phyloP scores from a whole-genome alignment of 1,140 invertebrate species.

The Heterodera schachtii region DNA sequence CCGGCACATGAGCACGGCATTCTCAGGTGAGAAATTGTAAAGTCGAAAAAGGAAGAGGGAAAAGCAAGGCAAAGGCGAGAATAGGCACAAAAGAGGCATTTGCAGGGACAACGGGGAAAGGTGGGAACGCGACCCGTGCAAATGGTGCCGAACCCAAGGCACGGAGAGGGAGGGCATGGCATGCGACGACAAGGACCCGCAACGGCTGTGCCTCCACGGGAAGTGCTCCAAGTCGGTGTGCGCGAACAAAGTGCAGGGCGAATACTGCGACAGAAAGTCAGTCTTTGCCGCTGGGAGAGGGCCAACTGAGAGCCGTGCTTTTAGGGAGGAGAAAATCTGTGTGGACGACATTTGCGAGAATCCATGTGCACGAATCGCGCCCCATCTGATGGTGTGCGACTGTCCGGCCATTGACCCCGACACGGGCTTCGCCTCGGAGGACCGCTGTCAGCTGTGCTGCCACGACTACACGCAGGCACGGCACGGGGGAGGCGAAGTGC shows the following conservation, averaged over 20 bases:
- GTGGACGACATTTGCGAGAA: conserved; percentile 65
- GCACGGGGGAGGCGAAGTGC: too few relatives aligned
- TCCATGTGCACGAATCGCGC: conserved; percentile 59
- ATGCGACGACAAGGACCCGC: conserved; percentile 62
- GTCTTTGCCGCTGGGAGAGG: conserved; percentile 19
- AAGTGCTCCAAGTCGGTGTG: conserved; percentile 66
- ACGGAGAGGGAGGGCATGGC: conserved; percentile 61
- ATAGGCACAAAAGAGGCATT: neutral
- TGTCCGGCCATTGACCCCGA: conserved; percentile 63
- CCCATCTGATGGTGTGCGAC: conserved; percentile 65
- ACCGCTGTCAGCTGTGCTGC: conserved; percentile 63
- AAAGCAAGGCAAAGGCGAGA: neutral
- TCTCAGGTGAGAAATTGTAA: conserved; percentile 46
- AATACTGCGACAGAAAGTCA: conserved; percentile 64
- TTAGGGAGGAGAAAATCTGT: conserved; percentile 63
- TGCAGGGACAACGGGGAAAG: conserved; percentile 61
- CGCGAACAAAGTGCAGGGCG: conserved; percentile 59
- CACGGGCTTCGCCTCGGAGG: conserved; percentile 64
- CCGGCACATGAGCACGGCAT: conserved; percentile 63
- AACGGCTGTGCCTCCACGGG: conserved; percentile 62
- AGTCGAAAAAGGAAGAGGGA: neutral
- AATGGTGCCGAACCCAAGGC: conserved; percentile 61
- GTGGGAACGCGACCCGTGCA: conserved; percentile 62
- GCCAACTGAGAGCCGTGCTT: conserved; percentile 21
- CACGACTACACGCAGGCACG: conserved; percentile 63